These are phyloP conservation scores for Drosophila obscura DNA, from an alignment of 1,140 invertebrate species.

Conservation along the genomic window DNA sequence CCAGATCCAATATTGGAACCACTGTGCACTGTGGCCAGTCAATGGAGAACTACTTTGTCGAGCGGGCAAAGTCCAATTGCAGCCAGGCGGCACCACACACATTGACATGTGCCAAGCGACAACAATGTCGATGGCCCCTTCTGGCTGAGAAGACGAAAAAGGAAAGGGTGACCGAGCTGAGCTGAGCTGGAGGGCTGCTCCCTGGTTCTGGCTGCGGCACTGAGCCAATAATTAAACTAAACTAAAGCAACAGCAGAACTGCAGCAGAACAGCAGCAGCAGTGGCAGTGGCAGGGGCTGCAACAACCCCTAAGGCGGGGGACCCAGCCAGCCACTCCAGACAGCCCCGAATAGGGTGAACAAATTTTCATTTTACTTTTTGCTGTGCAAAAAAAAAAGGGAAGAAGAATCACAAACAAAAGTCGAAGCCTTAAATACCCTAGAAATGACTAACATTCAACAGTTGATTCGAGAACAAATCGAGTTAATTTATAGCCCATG, in stretches of 20 bases:
- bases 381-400: conserved; percentile 25
- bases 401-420: not conserved
- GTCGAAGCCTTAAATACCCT: no score
- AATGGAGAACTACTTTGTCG: conserved; percentile 20
- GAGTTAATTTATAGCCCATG: no score
- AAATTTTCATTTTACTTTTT: conserved; percentile 40
- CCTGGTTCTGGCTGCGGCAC: conserved; percentile 33
- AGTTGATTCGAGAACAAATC: no score
- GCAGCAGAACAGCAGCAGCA: conserved; percentile 10
- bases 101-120: conserved; percentile 73
- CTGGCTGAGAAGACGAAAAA: conserved; percentile 22
- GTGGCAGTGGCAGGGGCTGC: conserved; percentile 4
- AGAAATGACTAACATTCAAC: no score
- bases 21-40: conserved; percentile 58
- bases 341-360: conserved; percentile 61
- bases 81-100: conserved; percentile 19
- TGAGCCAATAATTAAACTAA: conserved; percentile 78
- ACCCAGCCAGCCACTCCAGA: conserved; percentile 24
- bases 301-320: conserved; percentile 64
- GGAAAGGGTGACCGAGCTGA: conserved; percentile 49
- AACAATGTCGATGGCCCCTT: conserved; percentile 43
- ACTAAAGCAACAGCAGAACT: conserved; percentile 54
- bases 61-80: conserved; percentile 44
- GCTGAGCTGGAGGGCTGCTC: conserved; percentile 39
- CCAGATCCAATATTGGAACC: conserved; percentile 4